Base-by-base conservation (phyloP, 1,140 invertebrate genomes). In the Neelides sp. region DNA sequence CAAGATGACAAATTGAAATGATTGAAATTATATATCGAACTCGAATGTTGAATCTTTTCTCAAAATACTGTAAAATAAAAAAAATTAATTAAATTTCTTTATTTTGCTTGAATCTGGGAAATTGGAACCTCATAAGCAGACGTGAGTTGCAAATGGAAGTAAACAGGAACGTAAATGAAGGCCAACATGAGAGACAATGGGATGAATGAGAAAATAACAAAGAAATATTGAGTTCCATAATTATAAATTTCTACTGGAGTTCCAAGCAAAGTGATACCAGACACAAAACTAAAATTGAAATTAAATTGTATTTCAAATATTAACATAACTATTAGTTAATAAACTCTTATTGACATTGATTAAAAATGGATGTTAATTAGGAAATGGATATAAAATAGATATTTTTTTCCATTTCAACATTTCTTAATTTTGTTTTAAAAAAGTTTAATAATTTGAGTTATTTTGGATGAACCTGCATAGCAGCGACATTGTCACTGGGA, bases 61-160 rank as follows among this genome's bases (percentile, higher is more conserved):
- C 76, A 26, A 87, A 67, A 65, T 86, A 87, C 73, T 77, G 63
- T 50, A 68, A 65, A 47, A 75, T 61, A 71, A 13, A 10, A 41
- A 37, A 41, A 19, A 22, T 4, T 15, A 40, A 10, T 13, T 39
- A 40, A 4, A 15, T 10, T 3, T 37, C 13, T 19, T 7, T 27
- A 19, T 37, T 5, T 46, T 22, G 3, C n/a, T 28, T 5, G 3
- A 44, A 4, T 7, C 19, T 28, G 10, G 7, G 13, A 23, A 50
- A 28, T 10, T 48, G 56, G 58, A 73, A 85, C 84, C 76, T 93
- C 83, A 68, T 92, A 94, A 42, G 82, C 83, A 64, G 87, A 92
- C 3, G 70, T 73, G 26, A 74, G 59, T 37, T 67, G 53, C 0
- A 76, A 63, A 22, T 68, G 61, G 53, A 69, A 72, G 61, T 73